phyloP scores from a whole-genome alignment of 2,797 vertebrate species.

The Acropternis orthonyx region DNA sequence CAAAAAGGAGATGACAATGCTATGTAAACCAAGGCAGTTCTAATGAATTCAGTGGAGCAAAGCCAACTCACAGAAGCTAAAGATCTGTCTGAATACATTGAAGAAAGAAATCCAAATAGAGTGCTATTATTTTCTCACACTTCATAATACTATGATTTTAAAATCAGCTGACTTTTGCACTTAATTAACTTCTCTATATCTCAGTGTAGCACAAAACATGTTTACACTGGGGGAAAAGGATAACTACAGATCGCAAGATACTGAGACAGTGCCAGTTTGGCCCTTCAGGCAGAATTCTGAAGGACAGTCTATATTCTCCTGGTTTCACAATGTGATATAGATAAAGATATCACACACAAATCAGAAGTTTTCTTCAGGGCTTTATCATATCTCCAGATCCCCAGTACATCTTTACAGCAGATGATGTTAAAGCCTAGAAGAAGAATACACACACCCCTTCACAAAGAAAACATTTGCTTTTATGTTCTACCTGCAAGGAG shows the following conservation, averaged over 20 bases:
- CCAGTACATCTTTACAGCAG: neutral
- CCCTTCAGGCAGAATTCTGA: neutral
- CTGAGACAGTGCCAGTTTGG: neutral
- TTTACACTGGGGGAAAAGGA: neutral
- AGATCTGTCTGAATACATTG: neutral
- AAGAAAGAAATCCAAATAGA: neutral
- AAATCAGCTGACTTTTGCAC: neutral
- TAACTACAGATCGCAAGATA: neutral
- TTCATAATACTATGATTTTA: neutral
- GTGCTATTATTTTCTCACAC: neutral
- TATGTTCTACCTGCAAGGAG: neutral
- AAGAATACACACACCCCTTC: neutral
- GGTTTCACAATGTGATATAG: accelerated
- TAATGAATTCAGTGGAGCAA: neutral
- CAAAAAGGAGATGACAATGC: neutral
- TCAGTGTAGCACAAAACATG: neutral
- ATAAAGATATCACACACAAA: neutral
- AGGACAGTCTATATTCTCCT: neutral
- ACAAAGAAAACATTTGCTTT: neutral
- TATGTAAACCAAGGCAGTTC: neutral
- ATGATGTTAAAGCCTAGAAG: neutral
- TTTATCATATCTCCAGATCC: neutral
- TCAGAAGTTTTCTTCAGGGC: neutral
- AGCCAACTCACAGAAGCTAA: neutral
- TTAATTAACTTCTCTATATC: neutral